phyloP scores from a whole-genome alignment of 2,797 vertebrate species.

The Poeciliopsis presidionis region DNA sequence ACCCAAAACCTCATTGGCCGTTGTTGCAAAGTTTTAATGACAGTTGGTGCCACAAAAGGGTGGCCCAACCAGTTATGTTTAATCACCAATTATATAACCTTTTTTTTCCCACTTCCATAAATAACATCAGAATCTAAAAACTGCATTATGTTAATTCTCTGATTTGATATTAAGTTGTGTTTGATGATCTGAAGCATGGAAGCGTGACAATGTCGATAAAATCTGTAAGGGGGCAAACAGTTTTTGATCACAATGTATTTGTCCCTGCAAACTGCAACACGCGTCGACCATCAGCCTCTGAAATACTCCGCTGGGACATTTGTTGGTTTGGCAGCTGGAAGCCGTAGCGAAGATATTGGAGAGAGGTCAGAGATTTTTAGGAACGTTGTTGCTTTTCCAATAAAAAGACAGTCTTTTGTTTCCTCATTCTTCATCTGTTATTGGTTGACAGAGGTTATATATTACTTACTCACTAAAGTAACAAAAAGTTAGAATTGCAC shows the following conservation, averaged over 20 bases:
- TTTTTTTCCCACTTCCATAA: too few species aligned
- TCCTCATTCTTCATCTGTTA: not conserved
- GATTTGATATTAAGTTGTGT: not conserved
- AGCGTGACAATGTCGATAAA: not conserved
- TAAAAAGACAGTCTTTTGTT: not conserved
- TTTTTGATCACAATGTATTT: conserved; percentile 7
- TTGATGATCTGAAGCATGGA: not conserved
- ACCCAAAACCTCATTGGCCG: not conserved
- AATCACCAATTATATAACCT: not conserved
- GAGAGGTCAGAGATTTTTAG: conserved; percentile 14
- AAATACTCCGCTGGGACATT: conserved; percentile 19
- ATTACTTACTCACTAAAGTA: not conserved
- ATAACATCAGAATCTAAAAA: not conserved
- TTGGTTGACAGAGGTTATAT: not conserved
- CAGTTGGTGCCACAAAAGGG: not conserved
- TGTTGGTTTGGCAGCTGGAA: conserved; percentile 1
- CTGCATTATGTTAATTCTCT: not conserved
- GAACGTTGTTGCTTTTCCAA: not conserved
- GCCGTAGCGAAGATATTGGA: conserved; percentile 19
- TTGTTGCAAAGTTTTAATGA: not conserved
- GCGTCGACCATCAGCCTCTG: conserved; percentile 10
- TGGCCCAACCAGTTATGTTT: not conserved
- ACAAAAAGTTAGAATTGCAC: too few species aligned
- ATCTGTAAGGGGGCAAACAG: not conserved
- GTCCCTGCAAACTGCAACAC: conserved; percentile 42